These are phyloP conservation scores for Sesamia nonagrioides DNA, from an alignment of 1,140 invertebrate species.

Conservation along the genomic window DNA sequence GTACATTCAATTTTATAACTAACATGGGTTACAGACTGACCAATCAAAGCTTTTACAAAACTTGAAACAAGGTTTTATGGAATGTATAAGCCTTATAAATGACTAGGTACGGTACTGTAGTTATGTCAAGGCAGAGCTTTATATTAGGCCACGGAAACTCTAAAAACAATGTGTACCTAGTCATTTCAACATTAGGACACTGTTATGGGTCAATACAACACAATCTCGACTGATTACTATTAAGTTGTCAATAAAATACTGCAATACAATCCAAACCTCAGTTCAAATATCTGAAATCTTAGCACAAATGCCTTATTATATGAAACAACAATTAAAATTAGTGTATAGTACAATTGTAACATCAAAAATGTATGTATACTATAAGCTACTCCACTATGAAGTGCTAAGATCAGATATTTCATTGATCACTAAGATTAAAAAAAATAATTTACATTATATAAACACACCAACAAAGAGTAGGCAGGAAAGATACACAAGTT, in stretches of 20 bases:
- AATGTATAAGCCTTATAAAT: constrained; percentile 84
- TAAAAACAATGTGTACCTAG: constrained; percentile 72
- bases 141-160: constrained; percentile 48
- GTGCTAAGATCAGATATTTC: constrained; percentile 80
- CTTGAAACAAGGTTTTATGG: constrained; percentile 80
- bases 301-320: constrained; percentile 70
- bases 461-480: constrained; percentile 74
- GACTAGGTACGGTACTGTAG: constrained; percentile 76
- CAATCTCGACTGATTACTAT: constrained; percentile 68
- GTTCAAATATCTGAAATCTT: constrained; percentile 73
- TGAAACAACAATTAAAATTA: constrained; percentile 46
- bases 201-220: constrained; percentile 69
- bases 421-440: constrained; percentile 68
- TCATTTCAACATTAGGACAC: constrained; percentile 74
- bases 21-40: constrained; percentile 69
- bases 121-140: constrained; percentile 52
- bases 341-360: constrained; percentile 33
- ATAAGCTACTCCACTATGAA: constrained; percentile 41
- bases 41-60: constrained; percentile 80
- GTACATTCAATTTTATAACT: constrained; percentile 48
- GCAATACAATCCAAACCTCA: constrained; percentile 76
- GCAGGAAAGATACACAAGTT: constrained; percentile 73
- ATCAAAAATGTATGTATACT: constrained; percentile 37
- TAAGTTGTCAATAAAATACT: constrained; percentile 78
- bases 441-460: constrained; percentile 68